phyloP scores from a whole-genome alignment of 2,113 vertebrate genomes.

The Ceratotherium simum region DNA sequence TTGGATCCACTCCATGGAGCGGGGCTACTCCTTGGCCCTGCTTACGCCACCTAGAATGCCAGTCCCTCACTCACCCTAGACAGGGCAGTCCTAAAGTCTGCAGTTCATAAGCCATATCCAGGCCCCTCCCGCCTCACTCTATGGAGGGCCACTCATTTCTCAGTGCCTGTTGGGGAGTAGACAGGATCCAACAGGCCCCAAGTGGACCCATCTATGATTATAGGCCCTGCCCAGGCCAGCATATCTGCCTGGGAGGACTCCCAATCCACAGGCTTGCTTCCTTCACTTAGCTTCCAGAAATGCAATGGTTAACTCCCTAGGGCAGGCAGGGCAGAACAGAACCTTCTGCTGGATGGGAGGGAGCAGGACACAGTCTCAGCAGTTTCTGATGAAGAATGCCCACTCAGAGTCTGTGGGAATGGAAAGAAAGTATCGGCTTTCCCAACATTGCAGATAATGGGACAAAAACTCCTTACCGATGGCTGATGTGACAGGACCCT shows the following conservation, averaged over 20 bases:
- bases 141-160: neutral
- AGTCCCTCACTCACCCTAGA: neutral
- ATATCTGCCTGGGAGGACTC: neutral
- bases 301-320: neutral
- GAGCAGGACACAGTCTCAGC: neutral
- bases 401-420: neutral
- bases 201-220: neutral
- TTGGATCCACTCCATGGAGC: neutral
- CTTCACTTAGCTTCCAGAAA: neutral
- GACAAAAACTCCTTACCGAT: neutral
- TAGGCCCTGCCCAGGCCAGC: neutral
- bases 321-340: neutral
- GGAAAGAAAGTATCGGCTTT: neutral
- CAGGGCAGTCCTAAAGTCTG: neutral
- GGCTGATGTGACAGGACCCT: neutral
- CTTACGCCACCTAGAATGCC: accelerated
- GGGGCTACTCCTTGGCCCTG: neutral
- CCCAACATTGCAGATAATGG: too few species aligned
- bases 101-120: neutral
- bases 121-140: neutral
- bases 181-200: neutral
- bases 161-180: neutral
- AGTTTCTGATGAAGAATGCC: neutral
- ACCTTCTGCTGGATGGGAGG: neutral
- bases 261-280: accelerated